phyloP scores from a whole-genome alignment of 1,140 invertebrate species.

The Drosophila erecta region DNA sequence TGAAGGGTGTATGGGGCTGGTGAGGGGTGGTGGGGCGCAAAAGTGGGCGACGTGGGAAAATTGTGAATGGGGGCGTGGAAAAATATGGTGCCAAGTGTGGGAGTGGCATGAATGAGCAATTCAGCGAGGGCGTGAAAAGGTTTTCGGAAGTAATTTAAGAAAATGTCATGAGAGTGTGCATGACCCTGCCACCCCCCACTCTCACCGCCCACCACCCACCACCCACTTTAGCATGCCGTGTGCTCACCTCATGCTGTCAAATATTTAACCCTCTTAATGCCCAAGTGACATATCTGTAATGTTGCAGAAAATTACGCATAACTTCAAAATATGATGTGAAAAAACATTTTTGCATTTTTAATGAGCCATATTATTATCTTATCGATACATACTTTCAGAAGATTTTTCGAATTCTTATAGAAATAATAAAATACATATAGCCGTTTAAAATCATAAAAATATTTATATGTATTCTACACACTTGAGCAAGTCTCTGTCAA shows the following conservation, averaged over 20 bases:
- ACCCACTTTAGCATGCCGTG: background rate
- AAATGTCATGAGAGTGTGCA: conserved; percentile 45
- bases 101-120: conserved; percentile 38
- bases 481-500: background rate
- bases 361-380: too few species aligned
- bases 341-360: background rate
- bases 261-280: conserved; percentile 30
- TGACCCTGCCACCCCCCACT: conserved; percentile 30
- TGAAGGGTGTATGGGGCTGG: background rate
- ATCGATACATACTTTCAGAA: too few species aligned
- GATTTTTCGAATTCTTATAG: background rate
- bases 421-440: background rate
- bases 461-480: background rate
- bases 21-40: background rate
- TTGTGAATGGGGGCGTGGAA: background rate
- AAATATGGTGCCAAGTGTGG: conserved; percentile 5
- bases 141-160: conserved; percentile 48
- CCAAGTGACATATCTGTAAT: conserved; percentile 15
- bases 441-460: background rate
- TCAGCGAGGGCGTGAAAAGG: conserved; percentile 36
- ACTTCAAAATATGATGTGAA: too few species aligned
- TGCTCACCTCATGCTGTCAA: conserved; percentile 11
- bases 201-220: background rate
- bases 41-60: conserved; percentile 14
- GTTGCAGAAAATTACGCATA: background rate